Base-by-base conservation (phyloP, 2,113 vertebrate species). In the Pteropus alecto region DNA sequence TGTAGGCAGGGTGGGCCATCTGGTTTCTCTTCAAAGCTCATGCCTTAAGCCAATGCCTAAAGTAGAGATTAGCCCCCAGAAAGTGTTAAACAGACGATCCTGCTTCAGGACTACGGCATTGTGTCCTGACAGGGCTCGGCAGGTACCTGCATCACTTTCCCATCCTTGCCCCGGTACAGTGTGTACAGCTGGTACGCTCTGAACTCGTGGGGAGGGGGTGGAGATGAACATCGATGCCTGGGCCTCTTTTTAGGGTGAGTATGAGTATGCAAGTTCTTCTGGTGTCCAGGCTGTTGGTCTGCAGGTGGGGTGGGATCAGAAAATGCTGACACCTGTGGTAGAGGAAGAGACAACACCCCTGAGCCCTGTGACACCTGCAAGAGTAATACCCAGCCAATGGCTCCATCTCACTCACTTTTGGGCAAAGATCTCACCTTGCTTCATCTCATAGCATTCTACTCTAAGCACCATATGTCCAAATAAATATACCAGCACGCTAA, bases 111-210 rank as follows among this genome's bases (percentile, higher is more conserved):
- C n/a, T 5, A 5, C 0, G 1, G 38, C 15, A 19, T 11, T 2
- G 5, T 0, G 3, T 9, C 18, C 56, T 0, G 30, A 73, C 26
- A 14, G 74, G 0, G 61, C 70, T 35, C 1, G 0, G 33, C 0
- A 6, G 65, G 97, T 97, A 99, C 99, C 99, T 99, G 99, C 99
- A 99, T 99, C 98, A 99, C 98, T 98, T 99, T 99, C 11, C 99
- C 99, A 0, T 99, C 99, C 97, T 99, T 99, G 24, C 98, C 99
- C 38, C 99, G 98, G 97, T 99, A 99, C 21, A 99, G 98, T 0
- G 99, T 99, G 98, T 99, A 99, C 0, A 99, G 99, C 98, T 99
- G 99, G 98, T 99, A 99, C 11, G 99, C 99, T 91, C 99, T 99
- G 90, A 99, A 99, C 98, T 99, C 99, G 22, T 99, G 99, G 12